Evolutionary conservation across 2,888 invertebrate genomes (phyloP), one percentile per base, ranked within the genome.

Genomic region (Drosophila phalerata): DNA sequence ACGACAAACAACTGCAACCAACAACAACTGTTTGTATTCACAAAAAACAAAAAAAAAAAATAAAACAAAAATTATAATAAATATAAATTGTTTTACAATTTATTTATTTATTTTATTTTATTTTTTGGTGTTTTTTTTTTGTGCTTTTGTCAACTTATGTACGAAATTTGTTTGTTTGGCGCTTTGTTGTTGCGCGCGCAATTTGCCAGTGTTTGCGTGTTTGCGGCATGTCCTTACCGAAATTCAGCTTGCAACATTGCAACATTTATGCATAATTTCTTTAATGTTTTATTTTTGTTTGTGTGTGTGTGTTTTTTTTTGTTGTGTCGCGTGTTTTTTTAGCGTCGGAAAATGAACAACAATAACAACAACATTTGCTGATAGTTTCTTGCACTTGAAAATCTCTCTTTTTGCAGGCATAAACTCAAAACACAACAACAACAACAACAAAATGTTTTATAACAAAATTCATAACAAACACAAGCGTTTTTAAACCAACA

Each of bases 361-460:
- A 62, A 66, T 9, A 51, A 25, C 6, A 64, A 57, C 61, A 22
- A 61, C 53, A 15, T n/a, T 37, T 45, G 43, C 28, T 47, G 13
- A 28, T 19, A 5, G 17, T 11, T 8, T 28, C 19, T 30, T 9
- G 15, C 30, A 13, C 22, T 34, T 34, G 40, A 43, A 57, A 51
- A 34, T 47, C 13, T 49, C 42, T 57, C 48, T 66, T 52, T 51
- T 70, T 73, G 40, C 83, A 88, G 88, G 90, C 85, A 90, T 80
- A 87, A 88, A 85, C 87, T 85, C 74, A 69, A 76, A 88, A 85
- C 69, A 88, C 69, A 85, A 89, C 65, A 75, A 72, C 73, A 75
- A 72, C 73, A 76, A 67, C 72, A 77, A 71, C 66, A 79, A 77
- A 68, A 81, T 73, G 81, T 78, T 78, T 82, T 78, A 67, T 63